Evolutionary conservation across 2,113 vertebrate species (phyloP).

Genomic region (Mungos mungo): DNA sequence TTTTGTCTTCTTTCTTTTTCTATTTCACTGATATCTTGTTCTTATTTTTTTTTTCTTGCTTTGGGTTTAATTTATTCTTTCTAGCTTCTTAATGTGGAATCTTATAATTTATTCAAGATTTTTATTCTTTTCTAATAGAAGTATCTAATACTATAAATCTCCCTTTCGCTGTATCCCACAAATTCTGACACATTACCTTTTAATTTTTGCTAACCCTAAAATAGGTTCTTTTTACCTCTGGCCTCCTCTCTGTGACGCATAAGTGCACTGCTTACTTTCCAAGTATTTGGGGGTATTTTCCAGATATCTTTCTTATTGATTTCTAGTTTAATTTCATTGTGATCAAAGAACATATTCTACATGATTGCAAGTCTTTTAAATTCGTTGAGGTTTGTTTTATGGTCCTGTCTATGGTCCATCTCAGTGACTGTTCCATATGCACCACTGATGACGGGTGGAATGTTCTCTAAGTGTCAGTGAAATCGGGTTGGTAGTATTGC

Average conservation of each 20-base stretch:
- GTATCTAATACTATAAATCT: background rate
- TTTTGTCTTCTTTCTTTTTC: background rate
- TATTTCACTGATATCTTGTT: background rate
- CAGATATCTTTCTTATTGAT: background rate
- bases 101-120: background rate
- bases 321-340: background rate
- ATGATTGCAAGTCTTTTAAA: background rate
- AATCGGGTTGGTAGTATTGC: background rate
- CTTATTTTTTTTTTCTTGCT: background rate
- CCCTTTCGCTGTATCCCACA: background rate
- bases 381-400: background rate
- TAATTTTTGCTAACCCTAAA: background rate
- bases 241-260: background rate
- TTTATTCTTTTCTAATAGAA: background rate
- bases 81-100: background rate
- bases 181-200: background rate
- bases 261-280: background rate
- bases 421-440: background rate
- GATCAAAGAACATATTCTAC: background rate
- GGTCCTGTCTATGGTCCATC: background rate
- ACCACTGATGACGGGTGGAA: background rate
- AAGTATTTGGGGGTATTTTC: background rate
- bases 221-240: background rate
- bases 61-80: background rate
- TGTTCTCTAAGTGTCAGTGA: background rate